These are phyloP conservation scores for Sapayoa aenigma DNA, from an alignment of 2,113 vertebrate species.

Conservation along the genomic window DNA sequence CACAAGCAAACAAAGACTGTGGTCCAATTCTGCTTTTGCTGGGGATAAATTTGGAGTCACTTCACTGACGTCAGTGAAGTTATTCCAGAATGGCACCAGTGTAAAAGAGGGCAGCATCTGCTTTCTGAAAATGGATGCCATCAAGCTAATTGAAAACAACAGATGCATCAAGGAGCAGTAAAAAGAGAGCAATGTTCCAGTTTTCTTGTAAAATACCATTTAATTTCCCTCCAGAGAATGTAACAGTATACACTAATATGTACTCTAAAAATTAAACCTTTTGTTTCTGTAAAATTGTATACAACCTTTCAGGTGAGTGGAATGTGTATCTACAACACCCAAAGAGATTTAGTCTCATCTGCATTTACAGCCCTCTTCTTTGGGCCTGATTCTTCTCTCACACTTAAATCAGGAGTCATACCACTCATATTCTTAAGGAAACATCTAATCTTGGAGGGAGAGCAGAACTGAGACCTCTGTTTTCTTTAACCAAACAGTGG, in stretches of 20 bases:
- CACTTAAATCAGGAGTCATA: neutral
- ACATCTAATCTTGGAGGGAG: neutral
- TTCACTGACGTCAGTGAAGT: constrained; percentile 54
- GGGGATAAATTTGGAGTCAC: constrained; percentile 56
- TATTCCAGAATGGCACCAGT: constrained; percentile 42
- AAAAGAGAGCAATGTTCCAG: constrained; percentile 34
- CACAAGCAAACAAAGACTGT: neutral
- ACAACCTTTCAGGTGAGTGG: neutral
- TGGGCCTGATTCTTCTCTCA: neutral
- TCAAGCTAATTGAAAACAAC: constrained; percentile 67
- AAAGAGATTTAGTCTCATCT: neutral
- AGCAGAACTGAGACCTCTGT: neutral
- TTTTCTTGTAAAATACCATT: constrained; percentile 57
- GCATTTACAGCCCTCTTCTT: neutral
- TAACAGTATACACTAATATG: neutral
- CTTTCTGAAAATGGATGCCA: constrained; percentile 73
- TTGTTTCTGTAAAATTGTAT: neutral
- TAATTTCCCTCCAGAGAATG: constrained; percentile 23
- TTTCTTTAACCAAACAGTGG: neutral
- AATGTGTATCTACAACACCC: neutral
- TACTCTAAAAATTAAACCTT: neutral
- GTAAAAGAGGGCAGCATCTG: constrained; percentile 63
- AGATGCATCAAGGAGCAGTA: constrained; percentile 61
- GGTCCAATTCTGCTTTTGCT: neutral
- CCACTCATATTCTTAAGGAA: neutral